Evolutionary conservation across 1,140 invertebrate genomes (phyloP).

Genomic region (Lucilia sericata): DNA sequence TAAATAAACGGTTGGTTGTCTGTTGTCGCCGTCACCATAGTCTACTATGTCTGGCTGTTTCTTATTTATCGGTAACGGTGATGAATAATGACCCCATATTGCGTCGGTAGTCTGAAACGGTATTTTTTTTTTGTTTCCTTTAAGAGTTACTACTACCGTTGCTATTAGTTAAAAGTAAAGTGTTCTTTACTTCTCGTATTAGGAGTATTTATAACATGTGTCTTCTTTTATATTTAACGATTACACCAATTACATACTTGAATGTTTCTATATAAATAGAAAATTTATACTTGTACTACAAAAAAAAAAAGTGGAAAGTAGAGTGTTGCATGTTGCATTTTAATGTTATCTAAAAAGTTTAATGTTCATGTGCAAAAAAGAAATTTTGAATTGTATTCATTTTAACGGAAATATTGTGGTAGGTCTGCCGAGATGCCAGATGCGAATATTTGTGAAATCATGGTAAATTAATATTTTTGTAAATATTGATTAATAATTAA

Average conservation of each 20-base stretch:
- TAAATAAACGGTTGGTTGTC: conserved; percentile 28
- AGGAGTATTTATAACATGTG: neutral
- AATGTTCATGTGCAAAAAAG: neutral
- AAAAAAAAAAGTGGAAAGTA: too few relatives aligned
- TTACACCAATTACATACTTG: too few relatives aligned
- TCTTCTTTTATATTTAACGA: too few relatives aligned
- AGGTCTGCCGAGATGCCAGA: too few relatives aligned
- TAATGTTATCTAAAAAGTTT: too few relatives aligned
- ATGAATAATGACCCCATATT: neutral
- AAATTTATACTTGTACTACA: too few relatives aligned
- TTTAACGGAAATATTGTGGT: neutral
- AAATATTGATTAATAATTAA: too few relatives aligned
- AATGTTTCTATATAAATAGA: too few relatives aligned
- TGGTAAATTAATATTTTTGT: too few relatives aligned
- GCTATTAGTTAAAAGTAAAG: too few relatives aligned
- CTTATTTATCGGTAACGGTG: neutral
- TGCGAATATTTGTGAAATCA: too few relatives aligned
- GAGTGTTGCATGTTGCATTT: too few relatives aligned
- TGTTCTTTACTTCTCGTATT: neutral
- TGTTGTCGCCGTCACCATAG: conserved; percentile 14
- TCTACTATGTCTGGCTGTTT: neutral
- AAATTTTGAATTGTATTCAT: neutral
- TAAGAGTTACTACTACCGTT: neutral
- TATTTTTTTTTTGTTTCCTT: neutral
- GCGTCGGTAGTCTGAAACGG: neutral